Evolutionary conservation across 2,888 invertebrate genomes (phyloP).

Genomic region (Priocnemis perturbator): DNA sequence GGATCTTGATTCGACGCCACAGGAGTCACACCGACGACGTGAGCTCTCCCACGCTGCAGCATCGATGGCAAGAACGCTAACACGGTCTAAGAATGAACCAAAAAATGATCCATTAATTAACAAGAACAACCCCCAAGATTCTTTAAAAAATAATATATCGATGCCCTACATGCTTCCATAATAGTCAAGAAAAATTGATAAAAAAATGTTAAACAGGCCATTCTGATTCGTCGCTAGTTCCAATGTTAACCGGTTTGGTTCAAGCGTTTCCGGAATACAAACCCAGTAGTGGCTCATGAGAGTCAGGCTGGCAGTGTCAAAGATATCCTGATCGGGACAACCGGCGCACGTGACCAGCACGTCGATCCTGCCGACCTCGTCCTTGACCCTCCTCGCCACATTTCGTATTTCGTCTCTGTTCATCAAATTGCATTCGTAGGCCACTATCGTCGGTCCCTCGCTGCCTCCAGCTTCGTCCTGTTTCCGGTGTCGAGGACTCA

Average conservation of each 20-base stretch:
- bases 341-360: conserved; percentile 68
- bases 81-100: conserved; percentile 58
- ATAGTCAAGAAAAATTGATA: no score
- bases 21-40: conserved; percentile 69
- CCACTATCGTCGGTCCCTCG: conserved; percentile 36
- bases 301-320: conserved; percentile 63
- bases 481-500: conserved; percentile 51
- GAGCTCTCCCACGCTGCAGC: conserved; percentile 59
- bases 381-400: conserved; percentile 60
- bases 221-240: no score
- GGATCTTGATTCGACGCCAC: conserved; percentile 61
- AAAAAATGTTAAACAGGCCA: no score
- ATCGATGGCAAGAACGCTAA: conserved; percentile 68
- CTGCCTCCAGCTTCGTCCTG: conserved; percentile 23
- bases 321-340: conserved; percentile 56
- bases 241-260: no score
- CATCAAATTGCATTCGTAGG: conserved; percentile 63
- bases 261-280: no score
- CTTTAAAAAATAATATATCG: no score
- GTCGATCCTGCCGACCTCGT: conserved; percentile 65
- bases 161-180: no score
- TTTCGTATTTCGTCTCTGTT: conserved; percentile 59
- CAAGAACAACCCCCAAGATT: no score
- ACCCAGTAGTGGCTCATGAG: conserved; percentile 73
- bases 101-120: no score